Conservation (phyloP, 2,888 invertebrate species). For the Sminthurides aquaticus region DNA sequence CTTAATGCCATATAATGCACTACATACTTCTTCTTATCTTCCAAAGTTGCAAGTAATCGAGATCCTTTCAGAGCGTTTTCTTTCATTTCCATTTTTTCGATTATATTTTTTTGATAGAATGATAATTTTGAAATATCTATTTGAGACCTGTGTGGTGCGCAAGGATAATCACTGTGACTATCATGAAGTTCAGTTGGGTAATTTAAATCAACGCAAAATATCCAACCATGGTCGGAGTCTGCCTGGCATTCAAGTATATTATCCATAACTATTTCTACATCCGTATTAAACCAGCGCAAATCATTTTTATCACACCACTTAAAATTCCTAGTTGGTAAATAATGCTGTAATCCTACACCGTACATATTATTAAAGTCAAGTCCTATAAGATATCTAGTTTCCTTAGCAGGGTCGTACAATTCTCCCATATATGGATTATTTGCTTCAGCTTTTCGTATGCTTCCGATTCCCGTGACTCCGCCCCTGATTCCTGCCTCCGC, state of each 20-base stretch:
- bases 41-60: too few species aligned
- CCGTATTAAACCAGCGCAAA: background rate
- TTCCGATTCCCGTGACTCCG: too few species aligned
- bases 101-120: background rate
- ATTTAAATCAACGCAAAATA: constrained; percentile 29
- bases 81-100: too few species aligned
- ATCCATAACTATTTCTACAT: background rate
- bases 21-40: constrained; percentile 40
- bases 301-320: too few species aligned
- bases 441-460: too few species aligned
- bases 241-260: too few species aligned
- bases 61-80: too few species aligned
- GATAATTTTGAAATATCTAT: background rate
- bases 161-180: constrained; percentile 9
- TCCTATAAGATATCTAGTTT: constrained; percentile 44
- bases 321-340: constrained; percentile 44
- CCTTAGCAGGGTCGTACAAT: too few species aligned
- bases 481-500: constrained; percentile 42
- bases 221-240: constrained; percentile 22
- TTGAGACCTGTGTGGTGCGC: constrained; percentile 2
- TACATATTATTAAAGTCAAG: constrained; percentile 46
- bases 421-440: constrained; percentile 44
- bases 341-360: constrained; percentile 45
- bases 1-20: constrained; percentile 40
- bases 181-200: constrained; percentile 21